A percentile compares a stretch with the other conserved stretches of the same genome.
These are phyloP conservation scores for Ectemnius continuus DNA, from an alignment of 2,888 invertebrate genomes.

Conservation along the genomic window DNA sequence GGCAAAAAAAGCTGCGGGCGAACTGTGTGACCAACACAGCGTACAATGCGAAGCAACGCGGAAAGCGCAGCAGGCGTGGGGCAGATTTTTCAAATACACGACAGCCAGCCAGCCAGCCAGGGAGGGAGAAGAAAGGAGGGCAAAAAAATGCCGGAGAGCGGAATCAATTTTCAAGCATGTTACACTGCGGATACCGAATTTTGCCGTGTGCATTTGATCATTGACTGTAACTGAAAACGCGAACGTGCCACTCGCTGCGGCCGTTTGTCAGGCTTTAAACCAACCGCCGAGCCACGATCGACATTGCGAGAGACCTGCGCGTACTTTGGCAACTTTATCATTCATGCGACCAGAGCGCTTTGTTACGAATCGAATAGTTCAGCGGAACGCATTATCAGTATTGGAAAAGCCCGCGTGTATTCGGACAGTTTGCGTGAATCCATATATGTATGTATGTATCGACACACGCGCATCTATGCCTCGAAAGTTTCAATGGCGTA, in stretches of 20 bases:
- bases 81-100: too few relatives aligned
- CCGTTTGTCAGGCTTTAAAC: constrained; percentile 46
- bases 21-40: background rate
- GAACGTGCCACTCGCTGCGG: constrained; percentile 25
- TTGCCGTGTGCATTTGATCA: constrained; percentile 24
- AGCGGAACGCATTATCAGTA: constrained; percentile 54
- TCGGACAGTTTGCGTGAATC: constrained; percentile 1
- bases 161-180: constrained; percentile 23
- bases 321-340: constrained; percentile 41
- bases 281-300: background rate
- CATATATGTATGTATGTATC: background rate
- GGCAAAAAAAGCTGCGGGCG: background rate
- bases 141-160: background rate
- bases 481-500: background rate
- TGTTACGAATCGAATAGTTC: constrained; percentile 39
- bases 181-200: constrained; percentile 16
- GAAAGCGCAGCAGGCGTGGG: too few relatives aligned
- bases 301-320: constrained; percentile 12
- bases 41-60: background rate
- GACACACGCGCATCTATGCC: too few relatives aligned
- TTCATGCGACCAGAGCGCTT: constrained; percentile 18
- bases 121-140: constrained; percentile 2
- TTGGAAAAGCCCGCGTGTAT: constrained; percentile 41
- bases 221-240: constrained; percentile 26
- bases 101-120: too few relatives aligned